phyloP scores from a whole-genome alignment of 2,888 invertebrate species.

The Mesorhabditis sp. region DNA sequence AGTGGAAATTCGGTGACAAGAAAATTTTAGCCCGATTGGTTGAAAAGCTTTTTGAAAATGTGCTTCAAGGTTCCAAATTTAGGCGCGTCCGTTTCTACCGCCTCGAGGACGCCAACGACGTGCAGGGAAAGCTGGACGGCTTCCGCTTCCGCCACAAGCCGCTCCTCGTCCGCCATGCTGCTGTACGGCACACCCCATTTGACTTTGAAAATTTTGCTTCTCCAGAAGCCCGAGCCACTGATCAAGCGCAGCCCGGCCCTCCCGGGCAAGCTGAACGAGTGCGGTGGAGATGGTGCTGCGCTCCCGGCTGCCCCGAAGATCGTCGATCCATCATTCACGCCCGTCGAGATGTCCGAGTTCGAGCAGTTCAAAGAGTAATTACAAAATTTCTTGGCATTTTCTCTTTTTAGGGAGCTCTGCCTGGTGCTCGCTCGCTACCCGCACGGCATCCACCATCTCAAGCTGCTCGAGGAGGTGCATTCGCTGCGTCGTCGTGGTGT shows the following conservation, averaged over 20 bases:
- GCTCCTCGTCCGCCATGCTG: neutral
- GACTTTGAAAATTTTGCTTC: slow-evolving; percentile 4
- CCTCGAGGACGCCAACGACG: neutral
- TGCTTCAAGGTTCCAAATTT: neutral
- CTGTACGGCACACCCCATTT: neutral
- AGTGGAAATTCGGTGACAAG: too few species aligned
- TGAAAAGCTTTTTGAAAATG: too few species aligned
- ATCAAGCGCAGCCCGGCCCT: too few species aligned
- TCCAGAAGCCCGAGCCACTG: too few species aligned
- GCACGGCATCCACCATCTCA: neutral
- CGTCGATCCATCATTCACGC: slow-evolving; percentile 2
- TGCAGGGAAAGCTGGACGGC: neutral
- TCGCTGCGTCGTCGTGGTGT: neutral
- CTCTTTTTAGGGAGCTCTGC: neutral
- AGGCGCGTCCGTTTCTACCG: slow-evolving; percentile 7
- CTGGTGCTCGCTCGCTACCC: neutral
- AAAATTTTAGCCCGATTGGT: too few species aligned
- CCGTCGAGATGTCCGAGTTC: neutral
- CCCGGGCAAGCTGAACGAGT: too few species aligned
- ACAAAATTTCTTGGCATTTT: neutral
- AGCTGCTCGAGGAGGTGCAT: too few species aligned
- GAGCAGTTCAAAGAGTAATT: slow-evolving; percentile 1
- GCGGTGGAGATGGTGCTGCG: too few species aligned
- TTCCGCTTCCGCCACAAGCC: neutral
- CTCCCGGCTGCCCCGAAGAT: neutral